Percentiles rank a stretch among this genome's conserved stretches.
Conservation (phyloP, 1,140 invertebrate genomes). For the Bombus confusus region DNA sequence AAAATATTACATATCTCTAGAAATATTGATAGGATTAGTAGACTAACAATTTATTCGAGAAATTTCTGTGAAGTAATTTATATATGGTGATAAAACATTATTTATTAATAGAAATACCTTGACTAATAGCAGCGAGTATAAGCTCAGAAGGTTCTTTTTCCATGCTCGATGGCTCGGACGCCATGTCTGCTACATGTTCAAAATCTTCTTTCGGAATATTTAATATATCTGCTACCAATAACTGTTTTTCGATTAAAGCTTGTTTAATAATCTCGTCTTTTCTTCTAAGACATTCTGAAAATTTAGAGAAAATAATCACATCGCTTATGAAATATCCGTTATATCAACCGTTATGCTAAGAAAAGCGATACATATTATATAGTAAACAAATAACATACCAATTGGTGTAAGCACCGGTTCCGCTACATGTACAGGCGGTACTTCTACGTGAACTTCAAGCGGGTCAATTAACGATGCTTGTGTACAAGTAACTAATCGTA, state of each 20-base stretch:
- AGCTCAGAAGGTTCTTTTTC: constrained; percentile 87
- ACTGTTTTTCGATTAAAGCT: constrained; percentile 89
- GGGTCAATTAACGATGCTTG: constrained; percentile 90
- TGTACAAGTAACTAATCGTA: constrained; percentile 82
- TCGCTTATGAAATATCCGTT: not conserved
- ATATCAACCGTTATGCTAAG: no score
- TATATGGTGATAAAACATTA: not conserved
- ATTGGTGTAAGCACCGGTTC: constrained; percentile 91
- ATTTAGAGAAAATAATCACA: constrained; percentile 32
- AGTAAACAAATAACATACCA: constrained; percentile 82
- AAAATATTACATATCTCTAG: not conserved
- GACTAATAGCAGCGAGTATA: constrained; percentile 87
- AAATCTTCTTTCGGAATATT: constrained; percentile 89
- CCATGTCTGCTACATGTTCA: constrained; percentile 86
- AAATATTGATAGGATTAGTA: not conserved
- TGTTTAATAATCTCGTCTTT: constrained; percentile 88
- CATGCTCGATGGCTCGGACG: constrained; percentile 81
- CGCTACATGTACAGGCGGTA: constrained; percentile 88
- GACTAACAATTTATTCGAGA: not conserved
- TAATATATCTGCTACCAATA: constrained; percentile 89
- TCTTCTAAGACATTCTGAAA: constrained; percentile 87
- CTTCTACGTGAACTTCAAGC: constrained; percentile 89
- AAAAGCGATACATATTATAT: not conserved
- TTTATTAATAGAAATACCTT: constrained; percentile 82
- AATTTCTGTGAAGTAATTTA: not conserved